Conservation (phyloP, 2,888 invertebrate genomes). For the Sipha maydis region DNA sequence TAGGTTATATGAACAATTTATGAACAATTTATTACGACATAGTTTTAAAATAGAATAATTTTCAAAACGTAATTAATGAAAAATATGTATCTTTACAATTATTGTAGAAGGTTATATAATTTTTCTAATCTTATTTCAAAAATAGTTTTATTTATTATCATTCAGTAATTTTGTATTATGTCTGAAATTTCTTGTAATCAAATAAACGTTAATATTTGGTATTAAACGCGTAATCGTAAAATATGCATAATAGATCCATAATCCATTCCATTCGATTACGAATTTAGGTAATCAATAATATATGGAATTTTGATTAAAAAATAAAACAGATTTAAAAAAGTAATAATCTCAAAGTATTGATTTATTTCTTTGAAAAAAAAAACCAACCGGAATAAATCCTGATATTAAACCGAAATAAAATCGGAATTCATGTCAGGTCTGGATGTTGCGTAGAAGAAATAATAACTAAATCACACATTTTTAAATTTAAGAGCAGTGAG, state of each 20-base stretch:
- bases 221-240: neutral
- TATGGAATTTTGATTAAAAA: neutral
- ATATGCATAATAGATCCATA: neutral
- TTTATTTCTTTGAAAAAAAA: neutral
- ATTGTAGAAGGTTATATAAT: neutral
- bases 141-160: neutral
- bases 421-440: conserved; percentile 21
- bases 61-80: neutral
- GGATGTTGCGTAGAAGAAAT: neutral
- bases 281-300: neutral
- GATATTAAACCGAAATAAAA: conserved; percentile 18
- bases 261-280: neutral
- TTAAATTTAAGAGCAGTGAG: conserved; percentile 8
- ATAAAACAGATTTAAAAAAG: neutral
- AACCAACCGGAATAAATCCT: neutral
- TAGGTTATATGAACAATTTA: neutral
- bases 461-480: conserved; percentile 13
- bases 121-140: neutral
- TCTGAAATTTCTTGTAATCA: neutral
- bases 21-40: neutral
- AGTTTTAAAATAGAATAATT: neutral
- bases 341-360: neutral
- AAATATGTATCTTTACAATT: neutral
- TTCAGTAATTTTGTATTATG: neutral
- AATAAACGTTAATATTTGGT: neutral